Base-by-base conservation (phyloP, 2,888 invertebrate species). In the Apodemia duryi region DNA sequence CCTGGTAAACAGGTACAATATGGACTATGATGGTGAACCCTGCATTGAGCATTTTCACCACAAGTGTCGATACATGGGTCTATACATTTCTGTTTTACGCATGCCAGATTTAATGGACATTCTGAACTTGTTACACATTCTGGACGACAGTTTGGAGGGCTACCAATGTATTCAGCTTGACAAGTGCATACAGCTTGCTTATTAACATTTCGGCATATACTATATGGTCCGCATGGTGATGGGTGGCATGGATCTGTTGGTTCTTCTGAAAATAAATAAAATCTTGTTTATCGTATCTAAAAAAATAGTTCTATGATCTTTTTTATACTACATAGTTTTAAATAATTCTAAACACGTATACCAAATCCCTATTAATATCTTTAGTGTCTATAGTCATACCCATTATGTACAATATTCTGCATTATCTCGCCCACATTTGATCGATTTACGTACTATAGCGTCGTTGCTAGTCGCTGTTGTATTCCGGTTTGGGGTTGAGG, bases 51-150 rank as follows among this genome's bases (percentile, higher is more conserved):
- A 79, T 94, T 94, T 63, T 92, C 89, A 65, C 94, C 94, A 73
- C 95, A 97, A 1, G 95, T 93, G 69, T 95, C 96, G 1, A 94
- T 92, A 75, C 97, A 97, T n/a, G 97, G 97, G 84, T 97, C 95
- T 62, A 94, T 88, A 79, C 97, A 97, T 82, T 95, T 96, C 75
- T 95, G 94, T 72, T 93, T 94, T 21, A 95, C 93, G 77, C 97
- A 97, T 13, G 97, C 95, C 81, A 94, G 94, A 68, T 94, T 94
- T 46, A 95, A 92, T n/a, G 95, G 92, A 86, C 97, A 97, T 77
- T 97, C 97, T 0, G 96, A 93, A 73, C 95, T 96, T 70, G 95
- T 94, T 10, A 95, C 92, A 81, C 97, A 97, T 87, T 96, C 96
- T 0, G 96, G 96, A 73, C 95, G 91, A 77, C 97, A 97, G 52